Conservation (phyloP, 2,113 vertebrate species). For the Gallinago media region DNA sequence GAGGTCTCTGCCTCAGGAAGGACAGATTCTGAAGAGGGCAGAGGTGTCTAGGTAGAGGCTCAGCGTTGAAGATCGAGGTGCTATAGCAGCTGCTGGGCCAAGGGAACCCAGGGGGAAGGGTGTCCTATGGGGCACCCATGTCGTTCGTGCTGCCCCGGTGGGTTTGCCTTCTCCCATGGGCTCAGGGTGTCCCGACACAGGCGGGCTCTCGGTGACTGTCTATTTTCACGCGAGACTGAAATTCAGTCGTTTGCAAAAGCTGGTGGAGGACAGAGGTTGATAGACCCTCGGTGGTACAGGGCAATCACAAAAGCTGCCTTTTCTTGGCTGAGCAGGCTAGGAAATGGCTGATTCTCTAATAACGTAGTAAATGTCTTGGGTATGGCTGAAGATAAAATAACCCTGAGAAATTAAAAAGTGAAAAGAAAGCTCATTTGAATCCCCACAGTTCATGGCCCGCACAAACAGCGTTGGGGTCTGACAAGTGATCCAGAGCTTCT, state of each 20-base stretch:
- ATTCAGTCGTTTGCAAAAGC: neutral
- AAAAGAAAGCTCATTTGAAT: neutral
- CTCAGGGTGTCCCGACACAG: fast-evolving
- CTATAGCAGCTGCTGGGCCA: neutral
- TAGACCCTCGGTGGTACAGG: fast-evolving
- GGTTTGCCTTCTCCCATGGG: neutral
- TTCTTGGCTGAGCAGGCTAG: neutral
- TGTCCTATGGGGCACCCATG: neutral
- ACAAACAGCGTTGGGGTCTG: neutral
- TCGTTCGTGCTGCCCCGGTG: fast-evolving
- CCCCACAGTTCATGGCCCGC: neutral
- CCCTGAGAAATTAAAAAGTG: neutral
- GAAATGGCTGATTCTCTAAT: neutral
- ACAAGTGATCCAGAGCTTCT: neutral
- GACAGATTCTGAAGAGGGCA: neutral
- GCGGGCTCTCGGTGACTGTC: neutral
- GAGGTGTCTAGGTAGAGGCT: neutral
- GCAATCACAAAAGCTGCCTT: neutral
- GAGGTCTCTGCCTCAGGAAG: neutral
- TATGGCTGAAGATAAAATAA: neutral
- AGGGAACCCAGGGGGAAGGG: neutral
- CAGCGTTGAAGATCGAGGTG: neutral
- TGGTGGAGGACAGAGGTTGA: neutral
- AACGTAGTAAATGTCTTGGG: neutral
- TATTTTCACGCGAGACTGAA: neutral